Conservation (phyloP, 1,140 invertebrate genomes). For the Drosophila kepulauana region DNA sequence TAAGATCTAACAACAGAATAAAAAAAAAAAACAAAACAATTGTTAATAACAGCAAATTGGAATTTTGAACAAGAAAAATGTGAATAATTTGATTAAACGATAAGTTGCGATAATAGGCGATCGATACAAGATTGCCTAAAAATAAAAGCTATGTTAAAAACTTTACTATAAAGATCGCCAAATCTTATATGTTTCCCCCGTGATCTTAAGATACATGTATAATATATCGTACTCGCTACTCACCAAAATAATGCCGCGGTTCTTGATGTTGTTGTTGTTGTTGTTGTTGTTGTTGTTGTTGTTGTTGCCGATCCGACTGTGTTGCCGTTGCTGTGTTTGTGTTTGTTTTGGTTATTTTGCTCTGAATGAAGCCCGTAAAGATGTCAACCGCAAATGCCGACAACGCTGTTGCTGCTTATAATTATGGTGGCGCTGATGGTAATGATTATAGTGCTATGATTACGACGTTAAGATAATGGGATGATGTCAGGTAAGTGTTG, state of each 20-base stretch:
- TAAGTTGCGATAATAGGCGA: neutral
- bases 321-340: neutral
- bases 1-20: neutral
- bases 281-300: neutral
- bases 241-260: conserved; percentile 13
- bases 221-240: conserved; percentile 9
- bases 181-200: no score
- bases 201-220: neutral
- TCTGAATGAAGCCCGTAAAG: conserved; percentile 65
- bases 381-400: conserved; percentile 71
- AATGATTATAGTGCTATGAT: conserved; percentile 13
- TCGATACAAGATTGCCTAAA: neutral
- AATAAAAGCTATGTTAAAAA: no score
- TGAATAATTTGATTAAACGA: neutral
- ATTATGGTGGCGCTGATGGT: conserved; percentile 27
- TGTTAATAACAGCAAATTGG: neutral
- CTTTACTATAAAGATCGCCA: no score
- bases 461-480: conserved; percentile 1
- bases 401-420: conserved; percentile 22
- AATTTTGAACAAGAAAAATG: neutral
- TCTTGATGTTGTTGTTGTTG: neutral
- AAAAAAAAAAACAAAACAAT: neutral
- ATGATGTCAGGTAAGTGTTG: conserved; percentile 68
- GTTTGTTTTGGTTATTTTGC: conserved; percentile 29
- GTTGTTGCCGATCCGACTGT: neutral